Evolutionary conservation across 2,113 vertebrate species (phyloP).

Genomic region (Sylvia atricapilla): DNA sequence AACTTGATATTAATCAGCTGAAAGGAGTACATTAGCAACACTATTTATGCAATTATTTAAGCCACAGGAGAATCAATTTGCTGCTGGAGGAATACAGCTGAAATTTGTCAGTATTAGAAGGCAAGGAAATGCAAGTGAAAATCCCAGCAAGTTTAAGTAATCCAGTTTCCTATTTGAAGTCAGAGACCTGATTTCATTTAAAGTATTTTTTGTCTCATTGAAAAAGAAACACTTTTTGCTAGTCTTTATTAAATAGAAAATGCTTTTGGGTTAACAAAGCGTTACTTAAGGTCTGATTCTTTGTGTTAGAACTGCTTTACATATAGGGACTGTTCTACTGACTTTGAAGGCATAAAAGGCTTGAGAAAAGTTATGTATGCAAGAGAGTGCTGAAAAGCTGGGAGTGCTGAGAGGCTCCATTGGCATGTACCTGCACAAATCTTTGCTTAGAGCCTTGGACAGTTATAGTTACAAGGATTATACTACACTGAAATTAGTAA

Average conservation of each 20-base stretch:
- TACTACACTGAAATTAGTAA: neutral
- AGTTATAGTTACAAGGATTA: neutral
- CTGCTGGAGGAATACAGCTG: neutral
- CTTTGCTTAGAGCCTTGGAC: neutral
- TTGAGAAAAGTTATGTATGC: neutral
- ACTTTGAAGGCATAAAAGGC: neutral
- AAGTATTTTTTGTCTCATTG: neutral
- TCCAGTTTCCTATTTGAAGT: neutral
- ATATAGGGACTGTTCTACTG: neutral
- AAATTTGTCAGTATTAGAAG: neutral
- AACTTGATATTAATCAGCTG: slow-evolving; percentile 14
- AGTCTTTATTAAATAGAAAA: neutral
- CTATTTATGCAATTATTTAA: slow-evolving; percentile 22
- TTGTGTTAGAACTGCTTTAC: neutral
- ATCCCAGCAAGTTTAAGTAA: neutral
- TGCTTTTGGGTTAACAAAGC: neutral
- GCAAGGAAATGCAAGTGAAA: neutral
- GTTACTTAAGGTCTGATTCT: neutral
- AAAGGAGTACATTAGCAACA: neutral
- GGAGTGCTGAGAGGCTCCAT: neutral
- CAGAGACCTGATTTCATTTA: neutral
- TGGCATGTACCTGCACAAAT: neutral
- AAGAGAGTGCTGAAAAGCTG: neutral
- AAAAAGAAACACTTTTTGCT: neutral
- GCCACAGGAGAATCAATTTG: neutral